phyloP scores from a whole-genome alignment of 2,113 vertebrate genomes.

The Myrmecobius fasciatus region DNA sequence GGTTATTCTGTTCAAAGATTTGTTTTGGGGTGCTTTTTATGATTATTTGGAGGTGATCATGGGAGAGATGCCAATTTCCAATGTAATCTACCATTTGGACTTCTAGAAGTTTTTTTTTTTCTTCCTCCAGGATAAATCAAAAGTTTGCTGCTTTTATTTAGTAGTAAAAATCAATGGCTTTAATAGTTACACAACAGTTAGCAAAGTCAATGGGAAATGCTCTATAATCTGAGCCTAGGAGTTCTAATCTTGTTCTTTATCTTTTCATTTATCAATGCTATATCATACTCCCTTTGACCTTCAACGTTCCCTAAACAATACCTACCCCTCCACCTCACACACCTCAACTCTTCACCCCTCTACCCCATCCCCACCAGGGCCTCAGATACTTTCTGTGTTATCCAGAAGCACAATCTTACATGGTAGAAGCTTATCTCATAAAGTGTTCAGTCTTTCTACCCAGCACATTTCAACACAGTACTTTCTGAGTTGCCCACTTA shows the following conservation, averaged over 20 bases:
- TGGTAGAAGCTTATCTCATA: background rate
- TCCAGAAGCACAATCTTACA: background rate
- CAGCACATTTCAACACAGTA: background rate
- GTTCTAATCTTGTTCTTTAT: background rate
- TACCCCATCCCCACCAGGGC: background rate
- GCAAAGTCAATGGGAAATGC: background rate
- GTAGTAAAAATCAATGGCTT: background rate
- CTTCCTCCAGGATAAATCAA: background rate
- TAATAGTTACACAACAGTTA: background rate
- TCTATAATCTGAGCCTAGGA: background rate
- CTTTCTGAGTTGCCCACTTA: background rate
- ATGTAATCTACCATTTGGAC: too few species aligned
- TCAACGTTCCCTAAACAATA: background rate
- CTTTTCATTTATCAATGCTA: background rate
- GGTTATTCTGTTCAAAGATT: too few species aligned
- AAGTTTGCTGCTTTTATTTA: background rate
- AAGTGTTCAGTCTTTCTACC: background rate
- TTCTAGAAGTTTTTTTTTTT: background rate
- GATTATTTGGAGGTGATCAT: too few species aligned
- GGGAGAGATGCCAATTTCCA: too few species aligned
- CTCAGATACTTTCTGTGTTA: background rate
- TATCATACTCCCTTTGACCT: background rate
- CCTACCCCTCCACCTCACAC: too few species aligned
- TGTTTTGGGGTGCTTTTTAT: too few species aligned
- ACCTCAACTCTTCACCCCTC: too few species aligned